Percentiles rank a stretch among this genome's conserved stretches.
Evolutionary conservation across 2,113 vertebrate genomes (phyloP).

Genomic region (Piprites chloris): DNA sequence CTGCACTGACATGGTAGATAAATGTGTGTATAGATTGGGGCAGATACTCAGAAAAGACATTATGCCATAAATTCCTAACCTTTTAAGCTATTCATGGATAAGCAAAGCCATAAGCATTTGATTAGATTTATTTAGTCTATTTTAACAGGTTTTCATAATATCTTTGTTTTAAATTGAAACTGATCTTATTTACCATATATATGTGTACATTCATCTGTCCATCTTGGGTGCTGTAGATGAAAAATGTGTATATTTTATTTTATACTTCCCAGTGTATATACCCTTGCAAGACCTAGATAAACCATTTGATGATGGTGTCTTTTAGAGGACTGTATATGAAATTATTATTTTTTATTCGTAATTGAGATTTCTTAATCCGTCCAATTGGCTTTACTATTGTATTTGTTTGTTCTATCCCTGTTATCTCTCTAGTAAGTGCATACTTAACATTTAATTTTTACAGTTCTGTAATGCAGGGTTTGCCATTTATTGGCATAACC

Average conservation of each 20-base stretch:
- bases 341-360: not conserved
- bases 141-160: not conserved
- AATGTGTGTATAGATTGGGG: accelerated
- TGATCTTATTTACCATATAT: not conserved
- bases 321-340: not conserved
- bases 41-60: not conserved
- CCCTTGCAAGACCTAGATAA: not conserved
- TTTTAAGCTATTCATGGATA: not conserved
- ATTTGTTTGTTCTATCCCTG: not conserved
- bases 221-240: not conserved
- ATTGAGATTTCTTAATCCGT: not conserved
- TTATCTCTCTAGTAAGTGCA: not conserved
- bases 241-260: not conserved
- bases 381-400: not conserved
- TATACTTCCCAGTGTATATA: not conserved
- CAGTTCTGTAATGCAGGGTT: not conserved
- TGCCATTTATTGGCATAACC: not conserved
- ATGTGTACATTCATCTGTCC: not conserved
- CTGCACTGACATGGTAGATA: not conserved
- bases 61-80: not conserved
- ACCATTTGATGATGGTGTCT: not conserved
- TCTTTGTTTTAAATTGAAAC: not conserved
- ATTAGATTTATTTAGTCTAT: not conserved
- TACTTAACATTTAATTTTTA: not conserved
- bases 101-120: not conserved